Evolutionary conservation across 2,888 invertebrate genomes (phyloP), one percentile per base, ranked within the genome.

Genomic region (Dromius quadrimaculatus): DNA sequence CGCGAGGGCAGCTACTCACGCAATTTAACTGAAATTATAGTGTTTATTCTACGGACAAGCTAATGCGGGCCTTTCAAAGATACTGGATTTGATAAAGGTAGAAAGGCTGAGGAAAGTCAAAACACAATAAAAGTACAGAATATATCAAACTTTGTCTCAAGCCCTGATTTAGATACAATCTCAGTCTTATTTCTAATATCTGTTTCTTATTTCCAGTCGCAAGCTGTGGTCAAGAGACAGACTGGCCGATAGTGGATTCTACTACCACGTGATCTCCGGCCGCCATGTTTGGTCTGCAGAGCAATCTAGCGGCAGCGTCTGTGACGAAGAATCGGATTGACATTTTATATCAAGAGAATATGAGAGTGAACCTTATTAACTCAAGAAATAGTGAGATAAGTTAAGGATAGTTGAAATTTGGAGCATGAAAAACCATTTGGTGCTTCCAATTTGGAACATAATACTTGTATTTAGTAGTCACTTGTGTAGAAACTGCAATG

Each of bases 281-380:
- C 68, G 68, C 59, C 68, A 68, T 59, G 59, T 68, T 68, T 68
- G 68, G 68, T 68, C 68, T 19, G 45, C 68, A 59, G 68, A 68
- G 20, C 59, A 15, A 22, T 68, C 68, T 34, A 68, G 59, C 32
- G 68, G 68, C 32, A 59, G 68, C 59, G 68, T 68, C 43, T 68
- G 68, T 17, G 68, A 68, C 68, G 68, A 59, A 8, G 68, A 68
- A 41, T 68, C 68, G 32, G 68, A 68, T 59, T 68, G 45, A 59
- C 3, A 20, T 50, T 50, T 9, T n/a, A 22, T 50, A 38, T n/a
- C 5, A 32, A 32, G 32, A 32, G 9, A 32, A 32, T 9, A 32
- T 6, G 9, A 32, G 9, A 32, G 9, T 6, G 9, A 32, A 32
- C 32, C 4, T 32, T 32, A 6, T 32, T 32, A 32, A 32, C 5